Evolutionary conservation across 1,140 invertebrate species (phyloP), one percentile per base, ranked within the genome.

Genomic region (Caenorhabditis inopinata): DNA sequence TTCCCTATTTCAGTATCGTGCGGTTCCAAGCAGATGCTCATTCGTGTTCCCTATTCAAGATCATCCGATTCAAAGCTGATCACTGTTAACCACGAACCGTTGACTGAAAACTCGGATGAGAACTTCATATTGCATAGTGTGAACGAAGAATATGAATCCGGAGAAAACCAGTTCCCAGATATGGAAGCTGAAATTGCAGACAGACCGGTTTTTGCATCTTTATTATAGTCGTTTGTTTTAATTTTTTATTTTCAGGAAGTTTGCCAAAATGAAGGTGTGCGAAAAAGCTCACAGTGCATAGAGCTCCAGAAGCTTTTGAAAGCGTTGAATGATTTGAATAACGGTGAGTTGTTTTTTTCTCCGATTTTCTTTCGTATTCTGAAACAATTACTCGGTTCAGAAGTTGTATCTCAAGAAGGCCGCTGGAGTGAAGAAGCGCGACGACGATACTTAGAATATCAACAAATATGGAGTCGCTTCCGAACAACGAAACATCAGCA

Each of bases 401-500:
- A 79, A 38, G 29, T 45, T 18, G 38, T 68, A 25, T 47, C 46
- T 49, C 47, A 45, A 47, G 47, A 77, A 16, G 76, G 68, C 11
- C 62, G 78, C 27, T 79, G 78, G 78, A 82, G 81, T 76, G 76
- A 62, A 25, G 81, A 82, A 48, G 81, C 81, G 12, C 32, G 74
- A 27, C 83, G 74, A 53, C 77, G 81, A 12, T 82, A 82, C 27
- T 29, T 45, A n/a, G 81, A 82, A 74, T 82, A 82, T 74, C 76
- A 82, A 38, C 51, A 48, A 46, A 78, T 75, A 49, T 82, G 81
- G 81, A 82, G 53, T 27, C 32, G 80, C 25, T 82, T 75, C 29
- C 46, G 78, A 25, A 79, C 77, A 29, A 38, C 77, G 9, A 58
- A 79, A 35, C 14, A 79, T 32, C 25, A 48, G 14, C 18, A 58